Evolutionary conservation across 2,888 invertebrate species (phyloP), one percentile per base, ranked within the genome.

Genomic region (Nephrotoma appendiculata): DNA sequence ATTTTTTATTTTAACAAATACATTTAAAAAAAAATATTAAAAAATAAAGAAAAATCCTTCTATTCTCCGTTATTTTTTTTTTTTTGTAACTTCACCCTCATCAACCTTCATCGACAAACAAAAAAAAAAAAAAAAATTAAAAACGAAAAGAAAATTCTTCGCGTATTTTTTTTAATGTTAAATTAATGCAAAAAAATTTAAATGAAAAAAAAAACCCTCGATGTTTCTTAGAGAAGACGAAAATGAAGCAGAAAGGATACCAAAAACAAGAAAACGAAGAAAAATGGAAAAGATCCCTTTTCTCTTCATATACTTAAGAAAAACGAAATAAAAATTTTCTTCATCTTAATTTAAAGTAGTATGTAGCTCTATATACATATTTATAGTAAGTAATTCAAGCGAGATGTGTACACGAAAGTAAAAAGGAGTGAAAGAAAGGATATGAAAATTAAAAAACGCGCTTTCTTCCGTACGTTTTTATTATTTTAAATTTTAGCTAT

Each of bases 111-210:
- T 71, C 71, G 71, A 84, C 43, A 84, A 84, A n/a, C 41, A 84
- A 42, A 84, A 84, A 84, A 84, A 84, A 84, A 41, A 83, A 41
- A 31, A 11, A 83, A 84, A 83, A 83, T 41, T 41, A 83, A 84
- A 42, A 42, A 84, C 41, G 43, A 15, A 43, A 83, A 41, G 43
- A 84, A 84, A 84, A 84, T 84, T 42, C 84, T 84, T 43, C 84
- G 84, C 84, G 84, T 43, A 43, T 43, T 42, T 43, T 84, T 84
- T 84, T 84, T 84, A 84, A 84, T 84, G 84, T 84, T 84, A 84
- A 84, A 84, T 84, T 84, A 84, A 84, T 84, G 84, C 84, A 84
- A 84, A 42, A 84, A 42, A 42, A 42, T 42, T 42, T 42, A 84
- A 84, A 43, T 42, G 43, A 84, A 84, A 84, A 83, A 41, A 84